A percentile compares a stretch with the other conserved stretches of the same genome.
phyloP scores from a whole-genome alignment of 2,888 invertebrate species.

The Crioceris asparagi region DNA sequence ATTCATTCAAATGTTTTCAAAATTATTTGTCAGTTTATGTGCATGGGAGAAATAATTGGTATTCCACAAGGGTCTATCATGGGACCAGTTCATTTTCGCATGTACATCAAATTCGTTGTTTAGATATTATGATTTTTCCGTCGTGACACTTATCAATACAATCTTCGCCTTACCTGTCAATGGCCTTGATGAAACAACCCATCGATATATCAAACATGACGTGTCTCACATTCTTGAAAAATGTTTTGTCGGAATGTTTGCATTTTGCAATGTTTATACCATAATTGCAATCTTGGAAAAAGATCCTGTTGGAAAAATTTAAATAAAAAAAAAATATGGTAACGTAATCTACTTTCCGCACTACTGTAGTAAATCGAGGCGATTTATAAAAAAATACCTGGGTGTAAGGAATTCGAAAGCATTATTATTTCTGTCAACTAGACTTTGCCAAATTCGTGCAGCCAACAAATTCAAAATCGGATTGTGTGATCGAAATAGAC shows the following conservation, averaged over 20 bases:
- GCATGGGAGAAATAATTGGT: too few relatives aligned
- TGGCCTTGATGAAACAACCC: background rate
- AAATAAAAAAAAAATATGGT: background rate
- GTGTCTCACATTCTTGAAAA: conserved; percentile 42
- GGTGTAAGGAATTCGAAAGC: conserved; percentile 38
- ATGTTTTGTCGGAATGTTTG: conserved; percentile 40
- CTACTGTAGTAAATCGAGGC: background rate
- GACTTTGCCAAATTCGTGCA: conserved; percentile 43
- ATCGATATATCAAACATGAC: conserved; percentile 33
- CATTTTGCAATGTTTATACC: conserved; percentile 37
- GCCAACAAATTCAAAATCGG: conserved; percentile 43
- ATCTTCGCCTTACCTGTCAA: conserved; percentile 1
- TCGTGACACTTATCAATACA: too few relatives aligned
- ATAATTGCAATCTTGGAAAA: conserved; percentile 37
- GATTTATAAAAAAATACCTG: too few relatives aligned
- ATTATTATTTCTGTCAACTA: conserved; percentile 47
- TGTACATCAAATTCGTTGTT: too few relatives aligned
- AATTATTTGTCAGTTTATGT: too few relatives aligned
- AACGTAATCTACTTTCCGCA: background rate
- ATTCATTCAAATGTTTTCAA: too few relatives aligned
- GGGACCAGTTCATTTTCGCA: too few relatives aligned
- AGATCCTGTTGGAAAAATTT: conserved; percentile 29
- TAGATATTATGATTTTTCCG: too few relatives aligned
- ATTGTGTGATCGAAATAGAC: conserved; percentile 41
- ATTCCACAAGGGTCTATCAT: too few relatives aligned